Conservation (phyloP, 2,888 invertebrate genomes). For the Pyrrhosoma nymphula region DNA sequence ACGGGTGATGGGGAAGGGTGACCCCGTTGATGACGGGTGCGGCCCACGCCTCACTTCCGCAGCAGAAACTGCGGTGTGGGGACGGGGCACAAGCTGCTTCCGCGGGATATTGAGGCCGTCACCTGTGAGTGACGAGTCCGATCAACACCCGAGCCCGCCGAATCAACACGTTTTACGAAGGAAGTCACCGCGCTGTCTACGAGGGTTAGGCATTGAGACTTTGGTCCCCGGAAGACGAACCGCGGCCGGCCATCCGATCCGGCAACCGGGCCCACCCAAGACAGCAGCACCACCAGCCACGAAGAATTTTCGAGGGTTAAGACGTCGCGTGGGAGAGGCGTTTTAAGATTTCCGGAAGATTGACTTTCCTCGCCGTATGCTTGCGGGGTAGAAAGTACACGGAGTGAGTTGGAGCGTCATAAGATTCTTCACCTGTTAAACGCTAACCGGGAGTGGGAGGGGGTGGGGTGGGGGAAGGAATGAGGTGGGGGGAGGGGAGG, state of each 20-base stretch:
- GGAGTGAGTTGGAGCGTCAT: neutral
- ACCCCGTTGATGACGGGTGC: neutral
- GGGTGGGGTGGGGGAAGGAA: no score
- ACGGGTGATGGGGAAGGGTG: neutral
- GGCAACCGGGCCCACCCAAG: neutral
- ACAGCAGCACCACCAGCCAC: neutral
- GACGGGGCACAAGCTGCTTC: no score
- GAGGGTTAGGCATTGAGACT: neutral
- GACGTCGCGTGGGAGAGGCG: neutral
- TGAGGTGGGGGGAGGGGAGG: no score
- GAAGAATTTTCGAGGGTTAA: neutral
- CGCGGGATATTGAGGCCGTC: neutral
- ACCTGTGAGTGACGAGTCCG: neutral
- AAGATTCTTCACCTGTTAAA: conserved; percentile 11
- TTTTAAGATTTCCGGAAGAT: neutral
- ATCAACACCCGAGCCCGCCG: neutral
- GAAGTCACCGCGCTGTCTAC: neutral
- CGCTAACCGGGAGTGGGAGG: neutral
- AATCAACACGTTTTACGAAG: neutral
- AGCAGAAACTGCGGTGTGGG: neutral
- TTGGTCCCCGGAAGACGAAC: neutral
- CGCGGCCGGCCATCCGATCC: neutral
- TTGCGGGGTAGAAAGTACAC: neutral
- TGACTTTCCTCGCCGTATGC: neutral
- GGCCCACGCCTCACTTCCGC: neutral